A percentile compares a stretch with the other conserved stretches of the same genome.
These are phyloP conservation scores for Natrix natrix DNA, from an alignment of 2,797 vertebrate species.

Conservation along the genomic window DNA sequence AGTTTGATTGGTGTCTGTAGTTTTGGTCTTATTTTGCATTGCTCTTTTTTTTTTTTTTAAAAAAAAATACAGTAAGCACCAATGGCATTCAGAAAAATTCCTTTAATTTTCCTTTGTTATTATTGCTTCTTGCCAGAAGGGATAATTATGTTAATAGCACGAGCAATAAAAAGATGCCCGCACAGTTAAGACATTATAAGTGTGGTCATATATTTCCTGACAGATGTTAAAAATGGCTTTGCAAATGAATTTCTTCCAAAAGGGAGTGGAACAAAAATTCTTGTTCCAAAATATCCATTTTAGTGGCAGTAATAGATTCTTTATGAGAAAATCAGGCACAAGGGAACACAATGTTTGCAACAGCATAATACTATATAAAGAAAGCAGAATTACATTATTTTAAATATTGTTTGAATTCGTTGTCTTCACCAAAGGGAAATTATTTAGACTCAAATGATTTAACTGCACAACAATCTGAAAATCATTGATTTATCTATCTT, in stretches of 20 bases:
- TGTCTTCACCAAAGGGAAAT: not conserved
- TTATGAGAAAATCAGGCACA: conserved; percentile 39
- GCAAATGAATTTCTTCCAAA: conserved; percentile 23
- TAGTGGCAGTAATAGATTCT: conserved; percentile 43
- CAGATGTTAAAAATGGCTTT: not conserved
- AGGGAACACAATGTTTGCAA: not conserved
- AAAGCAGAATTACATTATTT: not conserved
- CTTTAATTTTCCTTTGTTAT: conserved; percentile 26
- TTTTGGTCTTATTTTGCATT: conserved; percentile 1
- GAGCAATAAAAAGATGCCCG: not conserved
- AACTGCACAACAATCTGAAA: not conserved
- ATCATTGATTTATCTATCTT: not conserved
- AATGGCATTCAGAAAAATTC: conserved; percentile 2
- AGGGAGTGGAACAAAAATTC: not conserved
- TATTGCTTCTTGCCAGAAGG: conserved; percentile 36
- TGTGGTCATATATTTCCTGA: not conserved
- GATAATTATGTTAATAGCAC: not conserved
- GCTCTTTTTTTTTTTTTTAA: not conserved
- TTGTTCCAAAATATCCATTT: conserved; percentile 34
- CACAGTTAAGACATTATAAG: not conserved
- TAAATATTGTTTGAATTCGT: not conserved
- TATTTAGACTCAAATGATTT: not conserved
- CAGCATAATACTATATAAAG: not conserved
- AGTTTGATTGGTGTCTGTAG: not conserved
- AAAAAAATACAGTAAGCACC: not conserved